Conservation (phyloP, 2,797 vertebrate genomes). For the Corythornis leucogaster region DNA sequence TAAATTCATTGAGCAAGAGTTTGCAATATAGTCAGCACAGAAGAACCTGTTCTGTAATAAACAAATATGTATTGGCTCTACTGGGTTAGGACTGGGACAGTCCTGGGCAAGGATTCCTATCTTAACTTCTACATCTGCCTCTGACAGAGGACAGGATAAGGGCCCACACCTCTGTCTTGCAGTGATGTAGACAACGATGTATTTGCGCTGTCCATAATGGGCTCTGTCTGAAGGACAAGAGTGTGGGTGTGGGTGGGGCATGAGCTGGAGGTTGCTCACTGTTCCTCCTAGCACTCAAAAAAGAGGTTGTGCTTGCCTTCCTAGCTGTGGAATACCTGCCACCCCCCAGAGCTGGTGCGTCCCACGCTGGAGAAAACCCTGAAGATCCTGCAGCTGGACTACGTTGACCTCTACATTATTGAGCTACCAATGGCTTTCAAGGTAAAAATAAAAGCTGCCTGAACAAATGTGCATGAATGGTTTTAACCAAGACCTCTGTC, state of each 20-base stretch:
- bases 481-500: neutral
- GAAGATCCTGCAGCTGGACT: conserved; percentile 85
- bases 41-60: neutral
- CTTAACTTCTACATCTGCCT: neutral
- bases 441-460: conserved; percentile 74
- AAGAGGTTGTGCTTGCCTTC: neutral
- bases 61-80: neutral
- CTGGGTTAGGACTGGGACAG: neutral
- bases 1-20: conserved; percentile 7
- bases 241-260: rapidly evolving
- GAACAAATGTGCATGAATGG: neutral
- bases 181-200: neutral
- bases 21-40: neutral
- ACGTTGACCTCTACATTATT: conserved; percentile 92
- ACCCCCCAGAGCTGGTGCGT: conserved; percentile 83
- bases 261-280: neutral
- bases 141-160: neutral
- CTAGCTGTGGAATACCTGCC: conserved; percentile 92
- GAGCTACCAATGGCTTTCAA: conserved; percentile 91
- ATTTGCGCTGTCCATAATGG: neutral
- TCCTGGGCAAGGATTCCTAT: neutral
- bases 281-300: neutral
- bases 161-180: neutral
- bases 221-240: neutral
- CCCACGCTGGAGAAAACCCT: conserved; percentile 88